Evolutionary conservation across 1,140 invertebrate species (phyloP).

Genomic region (Temnothorax nylanderi): DNA sequence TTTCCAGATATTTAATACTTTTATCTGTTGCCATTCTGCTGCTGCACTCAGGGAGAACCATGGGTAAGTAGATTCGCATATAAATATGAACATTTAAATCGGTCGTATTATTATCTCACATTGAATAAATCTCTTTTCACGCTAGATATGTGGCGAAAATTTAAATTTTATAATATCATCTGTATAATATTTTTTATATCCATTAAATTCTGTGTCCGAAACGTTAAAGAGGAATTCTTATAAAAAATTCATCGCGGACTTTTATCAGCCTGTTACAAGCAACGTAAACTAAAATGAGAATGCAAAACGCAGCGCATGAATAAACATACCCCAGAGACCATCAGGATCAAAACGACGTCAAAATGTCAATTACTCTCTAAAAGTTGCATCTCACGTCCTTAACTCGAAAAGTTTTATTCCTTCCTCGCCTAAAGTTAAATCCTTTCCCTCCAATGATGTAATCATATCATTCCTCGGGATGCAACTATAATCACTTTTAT

Average conservation of each 20-base stretch:
- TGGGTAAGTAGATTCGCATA: constrained; percentile 83
- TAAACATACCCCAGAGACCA: not conserved
- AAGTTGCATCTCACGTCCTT: constrained; percentile 7
- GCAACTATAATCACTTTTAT: constrained; percentile 13
- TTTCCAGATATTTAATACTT: constrained; percentile 76
- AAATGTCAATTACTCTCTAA: constrained; percentile 29
- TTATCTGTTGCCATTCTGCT: constrained; percentile 75
- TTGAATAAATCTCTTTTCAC: not conserved
- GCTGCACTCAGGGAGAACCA: constrained; percentile 84
- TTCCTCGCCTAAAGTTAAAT: constrained; percentile 10
- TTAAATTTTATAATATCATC: not conserved
- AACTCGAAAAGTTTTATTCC: constrained; percentile 1
- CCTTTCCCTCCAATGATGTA: not conserved
- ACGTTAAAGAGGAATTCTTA: not conserved
- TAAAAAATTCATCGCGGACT: constrained; percentile 4
- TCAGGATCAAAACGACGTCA: not conserved
- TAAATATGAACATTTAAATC: constrained; percentile 19
- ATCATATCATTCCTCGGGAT: constrained; percentile 25
- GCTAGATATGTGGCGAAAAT: not conserved
- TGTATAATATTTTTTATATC: not conserved
- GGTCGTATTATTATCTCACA: not conserved
- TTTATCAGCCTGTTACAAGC: constrained; percentile 1
- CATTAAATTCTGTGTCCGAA: not conserved
- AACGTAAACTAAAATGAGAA: constrained; percentile 17
- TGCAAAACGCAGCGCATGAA: constrained; percentile 20